phyloP scores from a whole-genome alignment of 2,113 vertebrate species.

The Galeopterus variegatus region DNA sequence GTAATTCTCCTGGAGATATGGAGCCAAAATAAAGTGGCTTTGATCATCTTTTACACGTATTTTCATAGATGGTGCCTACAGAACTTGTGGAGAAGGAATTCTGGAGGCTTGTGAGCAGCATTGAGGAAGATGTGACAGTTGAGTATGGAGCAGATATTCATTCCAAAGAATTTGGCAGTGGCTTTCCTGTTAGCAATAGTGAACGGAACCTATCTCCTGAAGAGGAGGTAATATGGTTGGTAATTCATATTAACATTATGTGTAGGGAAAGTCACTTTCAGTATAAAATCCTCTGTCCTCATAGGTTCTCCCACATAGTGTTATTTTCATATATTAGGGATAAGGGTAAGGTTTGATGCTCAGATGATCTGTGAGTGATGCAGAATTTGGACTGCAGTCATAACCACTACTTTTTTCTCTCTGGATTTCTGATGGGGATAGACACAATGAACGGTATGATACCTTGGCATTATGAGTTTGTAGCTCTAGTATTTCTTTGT shows the following conservation, averaged over 20 bases:
- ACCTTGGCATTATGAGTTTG: background rate
- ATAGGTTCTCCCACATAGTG: background rate
- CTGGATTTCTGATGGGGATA: background rate
- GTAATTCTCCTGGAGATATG: background rate
- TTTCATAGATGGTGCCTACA: constrained; percentile 93
- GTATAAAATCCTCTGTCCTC: background rate
- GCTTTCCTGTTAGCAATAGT: constrained; percentile 94
- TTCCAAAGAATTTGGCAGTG: constrained; percentile 96
- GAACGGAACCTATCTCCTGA: constrained; percentile 91
- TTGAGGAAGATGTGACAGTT: constrained; percentile 96
- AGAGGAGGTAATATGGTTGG: constrained; percentile 89
- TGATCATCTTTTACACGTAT: fast-evolving
- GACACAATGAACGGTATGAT: background rate
- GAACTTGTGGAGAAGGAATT: constrained; percentile 96
- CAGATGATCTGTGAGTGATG: background rate
- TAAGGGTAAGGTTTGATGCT: background rate
- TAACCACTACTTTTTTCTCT: background rate
- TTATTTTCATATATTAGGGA: background rate
- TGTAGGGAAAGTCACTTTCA: background rate
- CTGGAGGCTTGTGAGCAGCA: constrained; percentile 95
- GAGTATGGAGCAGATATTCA: constrained; percentile 97
- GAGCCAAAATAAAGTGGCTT: too few species aligned
- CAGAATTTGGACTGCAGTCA: background rate
- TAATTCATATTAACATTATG: background rate
- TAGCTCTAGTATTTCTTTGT: background rate